Evolutionary conservation across 2,113 vertebrate genomes (phyloP).

Genomic region (Sisor rabdophorus): DNA sequence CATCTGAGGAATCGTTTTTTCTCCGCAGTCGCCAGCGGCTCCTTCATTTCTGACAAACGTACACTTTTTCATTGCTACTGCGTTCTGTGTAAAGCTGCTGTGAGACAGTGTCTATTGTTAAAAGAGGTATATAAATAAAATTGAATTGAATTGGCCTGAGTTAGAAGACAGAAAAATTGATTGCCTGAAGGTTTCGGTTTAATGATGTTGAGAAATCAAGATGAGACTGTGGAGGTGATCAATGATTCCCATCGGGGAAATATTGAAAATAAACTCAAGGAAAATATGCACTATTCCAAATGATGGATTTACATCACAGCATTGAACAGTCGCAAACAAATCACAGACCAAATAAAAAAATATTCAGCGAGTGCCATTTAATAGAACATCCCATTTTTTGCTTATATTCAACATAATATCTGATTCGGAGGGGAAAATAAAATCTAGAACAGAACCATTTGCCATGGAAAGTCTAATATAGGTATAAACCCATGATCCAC

Average conservation of each 20-base stretch:
- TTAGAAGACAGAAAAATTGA: background rate
- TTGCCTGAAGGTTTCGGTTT: background rate
- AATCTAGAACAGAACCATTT: background rate
- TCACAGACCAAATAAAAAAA: background rate
- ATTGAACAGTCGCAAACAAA: background rate
- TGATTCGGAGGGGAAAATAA: too few relatives aligned
- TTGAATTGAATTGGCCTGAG: background rate
- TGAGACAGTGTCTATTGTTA: too few relatives aligned
- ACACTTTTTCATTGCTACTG: too few relatives aligned
- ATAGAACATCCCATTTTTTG: background rate
- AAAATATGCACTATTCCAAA: background rate
- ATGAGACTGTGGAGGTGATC: background rate
- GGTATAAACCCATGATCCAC: too few relatives aligned
- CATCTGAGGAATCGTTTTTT: too few relatives aligned
- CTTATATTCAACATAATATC: background rate
- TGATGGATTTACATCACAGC: background rate
- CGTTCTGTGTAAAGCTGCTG: too few relatives aligned
- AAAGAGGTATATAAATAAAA: too few relatives aligned
- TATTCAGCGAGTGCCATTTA: too few relatives aligned
- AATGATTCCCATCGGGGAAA: background rate
- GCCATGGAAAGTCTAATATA: background rate
- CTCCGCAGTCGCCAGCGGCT: too few relatives aligned
- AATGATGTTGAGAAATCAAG: background rate
- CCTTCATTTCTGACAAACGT: too few relatives aligned
- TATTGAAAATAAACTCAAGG: background rate